Base-by-base conservation (phyloP, 2,797 vertebrate species). In the Catharus ustulatus region DNA sequence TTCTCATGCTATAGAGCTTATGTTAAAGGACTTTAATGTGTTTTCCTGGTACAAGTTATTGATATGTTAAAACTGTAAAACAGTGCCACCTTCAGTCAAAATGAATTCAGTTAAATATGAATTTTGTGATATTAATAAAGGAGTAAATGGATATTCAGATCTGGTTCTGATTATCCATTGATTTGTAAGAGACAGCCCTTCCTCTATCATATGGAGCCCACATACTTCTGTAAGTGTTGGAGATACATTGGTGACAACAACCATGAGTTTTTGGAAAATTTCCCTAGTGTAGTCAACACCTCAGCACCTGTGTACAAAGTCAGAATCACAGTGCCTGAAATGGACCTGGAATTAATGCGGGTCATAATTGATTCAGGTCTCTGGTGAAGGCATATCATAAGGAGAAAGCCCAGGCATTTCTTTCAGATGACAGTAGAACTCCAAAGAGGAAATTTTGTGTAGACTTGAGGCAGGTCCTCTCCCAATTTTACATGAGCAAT, bases 31-130 rank as follows among this genome's bases (percentile, higher is more conserved):
- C 38, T 16, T 27, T 59, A 46, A 57, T 79, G 72, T 27, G 10
- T 68, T 36, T n/a, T 94, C 75, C 75, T 93, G 86, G 76, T 52
- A 42, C 26, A 90, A 64, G 52, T 73, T 78, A 69, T 68, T 77
- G 30, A 64, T 64, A 62, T n/a, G 75, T 87, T 88, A 95, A 85
- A 88, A 66, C 91, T 97, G 95, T 96, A 88, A 97, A 97, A 97
- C 93, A 97, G 84, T 94, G 90, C 97, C 97, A 97, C 94, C 97
- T 97, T 96, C 97, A 97, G 97, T 96, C 95, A 91, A 64, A 93
- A 94, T 58, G n/a, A n/a, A 69, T 68, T 77, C 29, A 46, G 57
- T 40, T 74, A 80, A 96, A 87, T 86, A 58, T 92, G 5, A 55
- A 78, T 76, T 93, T 64, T 89, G 27, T 83, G 5, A 20, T 57